Evolutionary conservation across 2,113 vertebrate species (phyloP), one percentile per base, ranked within the genome.

Genomic region (Coregonus clupeaformis): DNA sequence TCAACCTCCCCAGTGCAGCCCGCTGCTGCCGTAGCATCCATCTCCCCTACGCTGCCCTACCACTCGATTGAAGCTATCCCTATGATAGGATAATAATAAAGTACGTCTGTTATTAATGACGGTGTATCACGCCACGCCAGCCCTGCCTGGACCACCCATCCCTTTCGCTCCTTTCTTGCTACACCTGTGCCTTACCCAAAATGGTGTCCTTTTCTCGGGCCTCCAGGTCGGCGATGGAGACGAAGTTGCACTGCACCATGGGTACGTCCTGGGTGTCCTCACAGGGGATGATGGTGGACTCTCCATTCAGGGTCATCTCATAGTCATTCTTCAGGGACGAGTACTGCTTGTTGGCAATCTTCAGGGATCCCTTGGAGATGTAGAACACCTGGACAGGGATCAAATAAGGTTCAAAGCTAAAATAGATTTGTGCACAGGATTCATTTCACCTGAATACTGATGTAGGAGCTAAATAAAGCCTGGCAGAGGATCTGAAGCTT

Each of bases 281-380:
- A 75, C 98, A 99, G 78, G 95, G 97, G 75, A 96, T 85, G 82
- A 99, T 86, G 1, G 90, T 90, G 42, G 97, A 95, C 64, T 99
- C 97, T 12, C 92, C 96, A 22, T 92, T 95, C 77, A 99, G 94
- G 1, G 97, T 96, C 94, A 99, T 98, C 91, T 99, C 98, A 1
- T 99, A 99, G 89, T 99, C 98, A 4, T 99, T 98, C 91, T 98
- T 99, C 87, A 98, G 92, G 4, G 97, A 91, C 3, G 95, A 92
- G 90, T 96, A 99, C 82, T 98, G 96, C 92, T 98, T 99, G 91
- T 99, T 99, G 88, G 98, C 97, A 1, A 95, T 96, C 93, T 98
- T 99, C 89, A 99, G 85, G 82, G 90, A 91, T 73, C 95, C 95
- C 90, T 96, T 99, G 72, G 95, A 95, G 89, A 99, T 89, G 86